Conservation (phyloP, 1,140 invertebrate genomes). For the Drosophila pseudoananassae region DNA sequence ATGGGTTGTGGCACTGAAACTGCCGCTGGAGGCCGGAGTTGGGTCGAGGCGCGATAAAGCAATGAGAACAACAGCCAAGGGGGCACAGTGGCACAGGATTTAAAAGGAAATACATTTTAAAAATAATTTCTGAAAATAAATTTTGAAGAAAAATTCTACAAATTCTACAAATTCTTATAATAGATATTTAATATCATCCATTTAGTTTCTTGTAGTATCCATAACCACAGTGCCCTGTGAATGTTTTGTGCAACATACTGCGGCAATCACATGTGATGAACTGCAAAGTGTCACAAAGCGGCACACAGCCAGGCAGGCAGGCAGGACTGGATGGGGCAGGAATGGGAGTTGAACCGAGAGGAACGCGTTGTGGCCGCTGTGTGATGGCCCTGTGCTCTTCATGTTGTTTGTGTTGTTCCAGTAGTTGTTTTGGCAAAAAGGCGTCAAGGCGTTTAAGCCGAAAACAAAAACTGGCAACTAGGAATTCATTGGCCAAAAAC, state of each 20-base stretch:
- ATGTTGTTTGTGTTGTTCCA: constrained; percentile 21
- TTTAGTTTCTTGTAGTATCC: neutral
- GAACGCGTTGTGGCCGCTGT: constrained; percentile 46
- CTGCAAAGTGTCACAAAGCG: constrained; percentile 54
- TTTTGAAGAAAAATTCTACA: neutral
- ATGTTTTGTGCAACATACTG: constrained; percentile 69
- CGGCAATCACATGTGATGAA: constrained; percentile 78
- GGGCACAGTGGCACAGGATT: constrained; percentile 49
- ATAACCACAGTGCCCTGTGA: constrained; percentile 50
- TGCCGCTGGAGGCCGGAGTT: constrained; percentile 22
- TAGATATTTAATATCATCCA: neutral
- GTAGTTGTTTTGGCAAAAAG: constrained; percentile 56
- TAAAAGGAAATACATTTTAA: neutral
- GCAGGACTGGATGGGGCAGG: neutral
- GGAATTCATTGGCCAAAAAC: constrained; percentile 83
- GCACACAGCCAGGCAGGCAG: neutral
- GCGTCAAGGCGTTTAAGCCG: constrained; percentile 79
- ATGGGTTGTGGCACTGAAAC: constrained; percentile 23
- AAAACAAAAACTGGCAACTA: constrained; percentile 81
- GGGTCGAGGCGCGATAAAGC: constrained; percentile 47
- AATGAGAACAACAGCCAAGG: constrained; percentile 43
- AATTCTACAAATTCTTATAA: neutral
- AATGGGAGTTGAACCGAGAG: constrained; percentile 15
- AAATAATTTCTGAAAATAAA: neutral
- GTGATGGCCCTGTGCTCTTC: constrained; percentile 21